These are phyloP conservation scores for Zaprionus nigranus DNA, from an alignment of 1,140 invertebrate species.

Conservation along the genomic window DNA sequence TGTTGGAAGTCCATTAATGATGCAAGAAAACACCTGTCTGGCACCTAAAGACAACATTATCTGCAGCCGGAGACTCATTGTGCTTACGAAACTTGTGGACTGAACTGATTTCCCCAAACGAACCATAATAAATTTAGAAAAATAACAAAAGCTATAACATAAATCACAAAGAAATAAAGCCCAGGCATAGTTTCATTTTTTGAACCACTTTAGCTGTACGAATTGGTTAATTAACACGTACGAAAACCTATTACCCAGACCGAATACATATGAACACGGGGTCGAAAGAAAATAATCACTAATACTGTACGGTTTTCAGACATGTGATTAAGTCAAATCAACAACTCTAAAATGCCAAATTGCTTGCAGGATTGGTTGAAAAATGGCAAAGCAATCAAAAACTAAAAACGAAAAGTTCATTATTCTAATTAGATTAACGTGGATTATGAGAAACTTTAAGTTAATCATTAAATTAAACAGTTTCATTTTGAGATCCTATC, in stretches of 20 bases:
- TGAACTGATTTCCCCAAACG: not conserved
- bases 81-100: constrained; percentile 20
- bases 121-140: constrained; percentile 7
- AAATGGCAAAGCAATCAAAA: constrained; percentile 13
- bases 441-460: constrained; percentile 3
- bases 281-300: not conserved
- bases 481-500: too few species aligned
- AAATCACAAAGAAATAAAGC: constrained; percentile 48
- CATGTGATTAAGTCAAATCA: not conserved
- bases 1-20: constrained; percentile 27
- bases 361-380: not conserved
- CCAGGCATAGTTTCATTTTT: constrained; percentile 28
- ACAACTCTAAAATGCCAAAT: not conserved
- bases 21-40: constrained; percentile 11
- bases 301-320: not conserved
- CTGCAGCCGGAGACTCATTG: constrained; percentile 21
- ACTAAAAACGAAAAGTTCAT: constrained; percentile 35
- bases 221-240: constrained; percentile 77
- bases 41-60: not conserved
- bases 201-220: constrained; percentile 34
- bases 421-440: not conserved
- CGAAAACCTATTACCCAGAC: not conserved
- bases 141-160: constrained; percentile 45
- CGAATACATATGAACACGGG: not conserved
- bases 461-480: not conserved